These are phyloP conservation scores for Hyphantria cunea DNA, from an alignment of 1,140 invertebrate genomes.

Conservation along the genomic window DNA sequence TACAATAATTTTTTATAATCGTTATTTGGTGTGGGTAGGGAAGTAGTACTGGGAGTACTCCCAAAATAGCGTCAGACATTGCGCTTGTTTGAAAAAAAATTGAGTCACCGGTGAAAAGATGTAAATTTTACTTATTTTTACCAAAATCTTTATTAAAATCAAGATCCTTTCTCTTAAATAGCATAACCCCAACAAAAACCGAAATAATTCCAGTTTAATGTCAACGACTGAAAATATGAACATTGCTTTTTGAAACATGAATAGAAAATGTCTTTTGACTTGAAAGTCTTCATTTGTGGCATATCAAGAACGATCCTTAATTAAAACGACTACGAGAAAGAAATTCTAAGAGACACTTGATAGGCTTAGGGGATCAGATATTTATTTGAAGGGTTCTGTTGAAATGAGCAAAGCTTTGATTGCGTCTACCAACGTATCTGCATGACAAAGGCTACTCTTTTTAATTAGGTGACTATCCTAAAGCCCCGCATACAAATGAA, in stretches of 20 bases:
- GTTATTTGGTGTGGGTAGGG: no score
- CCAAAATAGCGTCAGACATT: no score
- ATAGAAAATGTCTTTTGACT: slow-evolving; percentile 27
- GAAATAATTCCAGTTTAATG: not conserved
- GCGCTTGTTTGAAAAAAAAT: no score
- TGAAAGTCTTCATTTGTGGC: slow-evolving; percentile 27
- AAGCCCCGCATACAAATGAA: slow-evolving; percentile 61
- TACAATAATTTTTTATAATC: no score
- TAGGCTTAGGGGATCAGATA: slow-evolving; percentile 33
- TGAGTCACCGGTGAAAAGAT: no score
- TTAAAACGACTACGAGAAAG: slow-evolving; percentile 33
- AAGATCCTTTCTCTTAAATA: no score
- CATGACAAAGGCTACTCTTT: slow-evolving; percentile 60
- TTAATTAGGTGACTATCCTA: slow-evolving; percentile 62
- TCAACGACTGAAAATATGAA: not conserved
- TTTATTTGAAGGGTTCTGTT: slow-evolving; percentile 40
- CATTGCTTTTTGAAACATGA: slow-evolving; percentile 1
- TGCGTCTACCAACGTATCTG: slow-evolving; percentile 46
- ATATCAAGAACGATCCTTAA: slow-evolving; percentile 18
- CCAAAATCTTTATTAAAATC: no score
- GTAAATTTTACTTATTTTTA: no score
- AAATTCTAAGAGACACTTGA: slow-evolving; percentile 24
- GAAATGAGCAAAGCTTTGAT: slow-evolving; percentile 37
- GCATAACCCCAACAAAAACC: no score
- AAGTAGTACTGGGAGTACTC: no score